Evolutionary conservation across 1,140 invertebrate genomes (phyloP), one percentile per base, ranked within the genome.

Genomic region (Scaptomyza hsui): DNA sequence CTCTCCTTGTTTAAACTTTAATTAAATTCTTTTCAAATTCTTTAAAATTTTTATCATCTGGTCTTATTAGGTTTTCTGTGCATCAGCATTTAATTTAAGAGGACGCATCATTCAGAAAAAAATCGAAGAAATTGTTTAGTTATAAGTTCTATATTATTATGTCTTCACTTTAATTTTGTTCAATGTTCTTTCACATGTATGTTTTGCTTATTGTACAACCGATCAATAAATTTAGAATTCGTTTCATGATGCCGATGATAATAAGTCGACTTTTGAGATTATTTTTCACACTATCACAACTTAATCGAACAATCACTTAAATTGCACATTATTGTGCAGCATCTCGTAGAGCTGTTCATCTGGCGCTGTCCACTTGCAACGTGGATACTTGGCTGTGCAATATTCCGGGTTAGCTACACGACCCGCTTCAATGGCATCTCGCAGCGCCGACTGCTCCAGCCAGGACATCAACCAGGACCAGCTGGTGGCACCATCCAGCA

Each of bases 201-300:
- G 62, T 82, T 64, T 73, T 68, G 78, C 71, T 80, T 44, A 52
- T 12, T 37, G 10, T 69, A 61, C 45, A 49, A 62, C 32, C 52
- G 42, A 72, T 63, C 44, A 69, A 83, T 75, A 83, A 77, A 77
- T 69, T 72, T 55, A 72, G 12, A 80, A 61, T 64, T 80, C 71
- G 76, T 78, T 83, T 80, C 48, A 79, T 78, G 57, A 83, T 85
- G 74, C 79, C 78, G 73, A 49, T n/a, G 62, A 59, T 18, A 29
- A 29, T 42, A 37, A 19, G 4, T 10, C 32, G 5, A 5, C 5
- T 13, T 24, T 6, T 21, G 26, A n/a, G 13, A 5, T 73, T 53
- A 5, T 24, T 24, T 24, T 24, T 4, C 0, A 24, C n/a, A n/a
- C n/a, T n/a, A n/a, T n/a, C n/a, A n/a, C n/a, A n/a, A n/a, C n/a